Evolutionary conservation across 1,140 invertebrate species (phyloP).

Genomic region (Oedothorax gibbosus): DNA sequence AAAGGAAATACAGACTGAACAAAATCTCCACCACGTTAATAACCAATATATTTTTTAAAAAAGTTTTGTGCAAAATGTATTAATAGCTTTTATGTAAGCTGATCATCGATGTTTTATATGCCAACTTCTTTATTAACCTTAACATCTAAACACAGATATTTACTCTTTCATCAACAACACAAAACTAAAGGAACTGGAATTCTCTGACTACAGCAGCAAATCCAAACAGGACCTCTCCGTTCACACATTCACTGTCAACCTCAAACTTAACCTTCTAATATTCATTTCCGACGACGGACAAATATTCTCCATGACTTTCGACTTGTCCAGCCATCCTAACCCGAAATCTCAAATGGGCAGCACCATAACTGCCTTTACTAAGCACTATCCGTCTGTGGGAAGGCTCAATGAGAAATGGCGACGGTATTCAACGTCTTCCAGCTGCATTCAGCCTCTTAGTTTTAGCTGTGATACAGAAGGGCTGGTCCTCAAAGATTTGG

Average conservation of each 20-base stretch:
- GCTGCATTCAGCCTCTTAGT: constrained; percentile 11
- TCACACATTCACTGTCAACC: constrained; percentile 25
- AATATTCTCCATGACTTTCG: constrained; percentile 36
- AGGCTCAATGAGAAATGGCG: constrained; percentile 16
- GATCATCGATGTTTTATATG: no score
- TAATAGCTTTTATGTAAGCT: no score
- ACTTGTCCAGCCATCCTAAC: not conserved
- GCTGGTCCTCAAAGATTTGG: constrained; percentile 18
- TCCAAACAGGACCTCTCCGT: not conserved
- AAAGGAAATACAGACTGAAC: no score
- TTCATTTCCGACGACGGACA: constrained; percentile 21
- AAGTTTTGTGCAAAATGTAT: no score
- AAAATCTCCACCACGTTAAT: no score
- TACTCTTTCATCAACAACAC: constrained; percentile 48
- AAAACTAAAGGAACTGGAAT: constrained; percentile 34
- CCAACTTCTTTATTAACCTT: not conserved
- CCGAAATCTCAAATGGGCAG: not conserved
- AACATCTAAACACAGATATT: constrained; percentile 29
- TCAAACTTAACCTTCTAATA: constrained; percentile 8
- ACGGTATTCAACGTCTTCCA: constrained; percentile 23
- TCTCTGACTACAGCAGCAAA: constrained; percentile 3
- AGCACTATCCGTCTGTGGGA: constrained; percentile 42
- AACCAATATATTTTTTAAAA: no score
- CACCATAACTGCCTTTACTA: constrained; percentile 48
- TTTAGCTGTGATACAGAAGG: constrained; percentile 27